Percentiles rank a stretch among this genome's conserved stretches.
Evolutionary conservation across 2,888 invertebrate species (phyloP).

Genomic region (Sminthurinus aureus): DNA sequence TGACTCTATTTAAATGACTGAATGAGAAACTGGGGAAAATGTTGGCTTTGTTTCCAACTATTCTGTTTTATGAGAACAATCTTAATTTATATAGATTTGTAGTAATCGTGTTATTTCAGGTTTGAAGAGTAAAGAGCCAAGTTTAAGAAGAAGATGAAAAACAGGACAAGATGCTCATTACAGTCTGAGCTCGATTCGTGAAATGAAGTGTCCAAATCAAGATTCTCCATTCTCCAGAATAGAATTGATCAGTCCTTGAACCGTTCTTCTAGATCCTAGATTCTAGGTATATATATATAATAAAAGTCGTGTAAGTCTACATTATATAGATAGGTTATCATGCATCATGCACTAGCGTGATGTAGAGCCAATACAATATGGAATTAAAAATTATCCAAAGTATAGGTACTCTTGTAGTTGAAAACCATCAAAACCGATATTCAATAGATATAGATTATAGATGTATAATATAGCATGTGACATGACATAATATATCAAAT

Average conservation of each 20-base stretch:
- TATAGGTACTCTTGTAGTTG: neutral
- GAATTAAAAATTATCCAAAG: neutral
- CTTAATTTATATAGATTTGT: too few species aligned
- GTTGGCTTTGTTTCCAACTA: too few species aligned
- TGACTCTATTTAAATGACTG: too few species aligned
- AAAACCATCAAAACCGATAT: too few species aligned
- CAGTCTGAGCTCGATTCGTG: slow-evolving; percentile 1
- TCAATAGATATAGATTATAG: too few species aligned
- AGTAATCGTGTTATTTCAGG: too few species aligned
- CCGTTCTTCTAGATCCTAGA: neutral
- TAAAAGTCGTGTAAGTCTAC: neutral
- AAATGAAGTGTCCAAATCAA: slow-evolving; percentile 12
- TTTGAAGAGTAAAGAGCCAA: neutral
- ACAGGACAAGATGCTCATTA: neutral
- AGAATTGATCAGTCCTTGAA: slow-evolving; percentile 12
- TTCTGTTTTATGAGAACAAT: too few species aligned
- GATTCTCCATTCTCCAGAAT: slow-evolving; percentile 2
- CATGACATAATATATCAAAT: too few species aligned
- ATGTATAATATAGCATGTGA: too few species aligned
- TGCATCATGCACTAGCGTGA: too few species aligned
- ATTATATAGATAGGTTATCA: neutral
- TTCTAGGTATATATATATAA: neutral
- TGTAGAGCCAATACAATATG: neutral
- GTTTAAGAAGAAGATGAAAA: neutral
- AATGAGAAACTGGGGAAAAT: too few species aligned